Conservation (phyloP, 1,140 invertebrate genomes). For the Drosophila triauraria region DNA sequence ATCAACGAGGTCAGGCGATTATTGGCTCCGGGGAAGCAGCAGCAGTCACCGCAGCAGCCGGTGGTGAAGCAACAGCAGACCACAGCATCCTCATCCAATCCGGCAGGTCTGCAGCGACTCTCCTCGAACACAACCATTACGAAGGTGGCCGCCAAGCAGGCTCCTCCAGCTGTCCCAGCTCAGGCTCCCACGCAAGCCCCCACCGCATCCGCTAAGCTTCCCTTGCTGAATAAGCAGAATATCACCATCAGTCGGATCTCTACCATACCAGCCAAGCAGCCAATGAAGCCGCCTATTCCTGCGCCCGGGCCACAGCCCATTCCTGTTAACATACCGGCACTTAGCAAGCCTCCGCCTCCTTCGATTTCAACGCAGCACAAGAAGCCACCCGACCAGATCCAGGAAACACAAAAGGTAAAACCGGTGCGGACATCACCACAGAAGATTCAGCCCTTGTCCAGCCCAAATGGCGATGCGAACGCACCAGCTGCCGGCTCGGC, state of each 20-base stretch:
- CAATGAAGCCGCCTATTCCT: conserved; percentile 23
- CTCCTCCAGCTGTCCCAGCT: not conserved
- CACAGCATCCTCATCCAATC: conserved; percentile 23
- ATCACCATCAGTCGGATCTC: conserved; percentile 78
- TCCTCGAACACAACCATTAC: conserved; percentile 72
- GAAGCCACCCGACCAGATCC: conserved; percentile 20
- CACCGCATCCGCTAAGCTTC: conserved; percentile 52
- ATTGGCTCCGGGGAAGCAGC: conserved; percentile 36
- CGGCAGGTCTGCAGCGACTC: conserved; percentile 71
- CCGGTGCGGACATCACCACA: conserved; percentile 4
- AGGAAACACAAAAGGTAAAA: conserved; percentile 14
- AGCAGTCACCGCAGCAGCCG: conserved; percentile 27
- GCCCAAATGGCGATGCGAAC: conserved; percentile 20
- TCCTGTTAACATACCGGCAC: conserved; percentile 8
- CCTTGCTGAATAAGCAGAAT: conserved; percentile 74
- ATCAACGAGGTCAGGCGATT: conserved; percentile 55
- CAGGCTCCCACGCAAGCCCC: not conserved
- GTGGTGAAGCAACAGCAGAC: conserved; percentile 42
- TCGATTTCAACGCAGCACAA: conserved; percentile 35
- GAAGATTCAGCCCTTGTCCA: conserved; percentile 29
- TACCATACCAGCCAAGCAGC: conserved; percentile 35
- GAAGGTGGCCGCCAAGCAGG: conserved; percentile 52
- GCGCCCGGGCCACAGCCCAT: conserved; percentile 17
- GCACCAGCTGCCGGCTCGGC: conserved; percentile 5
- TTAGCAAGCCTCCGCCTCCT: conserved; percentile 28